A percentile compares a stretch with the other conserved stretches of the same genome.
These are phyloP conservation scores for Ferrisia virgata DNA, from an alignment of 2,888 invertebrate species.

Conservation along the genomic window DNA sequence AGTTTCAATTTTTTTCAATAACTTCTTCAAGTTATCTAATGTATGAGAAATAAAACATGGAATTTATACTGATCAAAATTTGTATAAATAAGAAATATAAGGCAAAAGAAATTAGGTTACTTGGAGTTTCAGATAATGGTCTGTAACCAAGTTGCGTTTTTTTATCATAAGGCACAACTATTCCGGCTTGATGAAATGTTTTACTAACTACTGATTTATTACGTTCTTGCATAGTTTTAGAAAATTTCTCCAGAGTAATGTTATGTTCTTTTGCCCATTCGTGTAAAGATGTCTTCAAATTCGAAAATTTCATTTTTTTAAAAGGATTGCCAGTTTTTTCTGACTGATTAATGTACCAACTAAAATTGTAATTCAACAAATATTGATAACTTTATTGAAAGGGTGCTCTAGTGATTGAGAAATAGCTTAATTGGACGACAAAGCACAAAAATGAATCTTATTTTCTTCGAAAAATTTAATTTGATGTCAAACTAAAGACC, in stretches of 20 bases:
- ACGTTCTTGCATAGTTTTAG: conserved; percentile 62
- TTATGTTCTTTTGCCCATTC: conserved; percentile 62
- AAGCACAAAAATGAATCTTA: too few relatives aligned
- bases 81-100: neutral
- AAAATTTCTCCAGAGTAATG: conserved; percentile 58
- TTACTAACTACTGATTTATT: conserved; percentile 64
- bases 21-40: conserved; percentile 59
- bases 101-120: conserved; percentile 53
- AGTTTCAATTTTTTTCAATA: conserved; percentile 63
- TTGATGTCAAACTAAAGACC: neutral
- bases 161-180: conserved; percentile 79
- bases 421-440: too few relatives aligned
- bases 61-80: conserved; percentile 5
- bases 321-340: conserved; percentile 61
- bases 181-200: conserved; percentile 75
- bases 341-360: conserved; percentile 59
- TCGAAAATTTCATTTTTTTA: conserved; percentile 60
- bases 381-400: too few relatives aligned
- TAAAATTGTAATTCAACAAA: conserved; percentile 49
- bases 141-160: conserved; percentile 84
- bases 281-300: conserved; percentile 63
- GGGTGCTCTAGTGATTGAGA: too few relatives aligned
- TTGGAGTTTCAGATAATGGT: conserved; percentile 65
- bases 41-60: neutral
- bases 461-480: neutral